phyloP scores from a whole-genome alignment of 2,888 invertebrate species.

The Cosmia trapezina region DNA sequence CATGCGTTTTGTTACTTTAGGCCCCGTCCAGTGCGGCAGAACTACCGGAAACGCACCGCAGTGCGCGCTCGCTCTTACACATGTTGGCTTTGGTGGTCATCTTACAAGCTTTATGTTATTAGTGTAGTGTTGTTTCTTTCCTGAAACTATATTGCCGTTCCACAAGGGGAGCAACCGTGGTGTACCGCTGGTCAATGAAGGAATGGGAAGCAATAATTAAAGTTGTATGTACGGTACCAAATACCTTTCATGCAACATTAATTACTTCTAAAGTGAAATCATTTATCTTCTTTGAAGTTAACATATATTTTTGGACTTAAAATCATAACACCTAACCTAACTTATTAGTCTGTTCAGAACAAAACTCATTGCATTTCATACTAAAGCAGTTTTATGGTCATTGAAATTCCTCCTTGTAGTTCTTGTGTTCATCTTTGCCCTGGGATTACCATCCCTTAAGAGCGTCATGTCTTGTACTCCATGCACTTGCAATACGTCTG shows the following conservation, averaged over 20 bases:
- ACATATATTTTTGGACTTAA: not conserved
- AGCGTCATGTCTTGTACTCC: too few species aligned
- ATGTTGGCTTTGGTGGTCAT: not conserved
- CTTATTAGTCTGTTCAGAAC: not conserved
- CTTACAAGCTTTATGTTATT: not conserved
- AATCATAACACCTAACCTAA: not conserved
- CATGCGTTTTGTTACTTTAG: too few species aligned
- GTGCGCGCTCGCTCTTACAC: too few species aligned
- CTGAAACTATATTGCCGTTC: not conserved
- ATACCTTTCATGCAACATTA: too few species aligned
- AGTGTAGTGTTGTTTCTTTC: not conserved
- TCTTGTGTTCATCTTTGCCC: not conserved
- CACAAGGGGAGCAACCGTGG: not conserved
- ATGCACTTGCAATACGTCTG: too few species aligned
- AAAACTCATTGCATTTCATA: not conserved
- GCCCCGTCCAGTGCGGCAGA: too few species aligned
- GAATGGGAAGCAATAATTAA: too few species aligned
- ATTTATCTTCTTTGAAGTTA: not conserved
- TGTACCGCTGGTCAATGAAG: too few species aligned
- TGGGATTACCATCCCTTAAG: not conserved
- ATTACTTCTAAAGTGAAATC: not conserved
- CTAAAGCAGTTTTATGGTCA: not conserved
- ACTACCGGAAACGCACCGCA: too few species aligned
- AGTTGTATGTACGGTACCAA: too few species aligned
- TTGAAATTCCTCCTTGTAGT: not conserved